phyloP scores from a whole-genome alignment of 2,113 vertebrate genomes.

The Sphaerodactylus townsendi region DNA sequence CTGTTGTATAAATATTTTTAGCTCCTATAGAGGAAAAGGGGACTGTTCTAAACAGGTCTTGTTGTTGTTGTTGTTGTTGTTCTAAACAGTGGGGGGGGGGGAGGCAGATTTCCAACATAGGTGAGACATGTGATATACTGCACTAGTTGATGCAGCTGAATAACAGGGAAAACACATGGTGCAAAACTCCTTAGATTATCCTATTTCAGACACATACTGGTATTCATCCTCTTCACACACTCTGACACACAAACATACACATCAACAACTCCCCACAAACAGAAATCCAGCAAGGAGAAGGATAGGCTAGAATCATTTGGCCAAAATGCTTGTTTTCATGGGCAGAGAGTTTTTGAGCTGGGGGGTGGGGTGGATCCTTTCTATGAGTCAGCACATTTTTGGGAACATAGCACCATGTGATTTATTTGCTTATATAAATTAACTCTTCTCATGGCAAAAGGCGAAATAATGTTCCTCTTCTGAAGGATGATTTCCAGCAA shows the following conservation, averaged over 20 bases:
- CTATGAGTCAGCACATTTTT: not conserved
- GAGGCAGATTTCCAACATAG: no score
- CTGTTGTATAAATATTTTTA: no score
- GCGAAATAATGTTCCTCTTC: not conserved
- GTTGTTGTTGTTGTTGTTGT: no score
- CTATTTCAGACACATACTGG: not conserved
- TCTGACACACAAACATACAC: no score
- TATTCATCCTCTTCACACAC: no score
- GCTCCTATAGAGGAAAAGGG: no score
- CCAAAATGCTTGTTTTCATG: not conserved
- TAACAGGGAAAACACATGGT: not conserved
- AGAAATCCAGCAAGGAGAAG: not conserved
- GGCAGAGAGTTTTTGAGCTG: not conserved
- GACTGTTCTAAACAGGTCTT: no score
- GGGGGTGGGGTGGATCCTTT: not conserved
- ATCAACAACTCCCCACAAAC: not conserved
- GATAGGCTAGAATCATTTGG: not conserved
- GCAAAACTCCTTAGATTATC: not conserved
- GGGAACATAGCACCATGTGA: not conserved
- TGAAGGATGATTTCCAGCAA: not conserved
- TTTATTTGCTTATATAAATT: not conserved
- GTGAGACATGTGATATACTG: not conserved
- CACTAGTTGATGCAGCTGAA: not conserved
- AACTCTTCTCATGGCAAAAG: not conserved
- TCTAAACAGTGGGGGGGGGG: no score